Conservation (phyloP, 2,888 invertebrate genomes). For the Exocentrus adspersus region DNA sequence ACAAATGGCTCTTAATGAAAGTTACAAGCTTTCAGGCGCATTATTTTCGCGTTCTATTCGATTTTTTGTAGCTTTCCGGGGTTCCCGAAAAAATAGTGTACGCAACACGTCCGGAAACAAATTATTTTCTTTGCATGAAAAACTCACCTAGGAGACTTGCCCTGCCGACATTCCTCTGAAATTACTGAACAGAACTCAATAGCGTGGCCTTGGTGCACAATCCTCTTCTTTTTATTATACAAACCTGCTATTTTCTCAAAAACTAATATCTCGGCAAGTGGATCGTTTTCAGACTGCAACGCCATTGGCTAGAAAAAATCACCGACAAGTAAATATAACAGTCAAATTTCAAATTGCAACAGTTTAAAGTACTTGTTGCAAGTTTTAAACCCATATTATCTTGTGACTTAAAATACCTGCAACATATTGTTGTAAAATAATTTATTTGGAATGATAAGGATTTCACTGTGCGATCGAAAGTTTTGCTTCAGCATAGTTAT, state of each 20-base stretch:
- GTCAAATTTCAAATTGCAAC: too few relatives aligned
- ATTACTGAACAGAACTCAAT: slow-evolving; percentile 70
- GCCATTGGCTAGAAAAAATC: slow-evolving; percentile 49
- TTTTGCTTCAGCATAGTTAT: slow-evolving; percentile 80
- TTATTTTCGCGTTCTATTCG: too few relatives aligned
- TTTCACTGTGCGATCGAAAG: slow-evolving; percentile 76
- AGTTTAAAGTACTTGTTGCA: too few relatives aligned
- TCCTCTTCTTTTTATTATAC: slow-evolving; percentile 13
- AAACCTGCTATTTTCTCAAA: slow-evolving; percentile 34
- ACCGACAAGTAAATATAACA: too few relatives aligned
- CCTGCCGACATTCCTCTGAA: slow-evolving; percentile 68
- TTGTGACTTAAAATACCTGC: slow-evolving; percentile 59
- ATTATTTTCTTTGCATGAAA: background rate
- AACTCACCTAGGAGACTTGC: slow-evolving; percentile 65
- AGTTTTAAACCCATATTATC: too few relatives aligned
- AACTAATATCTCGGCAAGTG: slow-evolving; percentile 48
- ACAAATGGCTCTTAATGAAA: too few relatives aligned
- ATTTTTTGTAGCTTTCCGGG: too few relatives aligned
- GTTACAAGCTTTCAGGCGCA: too few relatives aligned
- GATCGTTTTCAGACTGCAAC: slow-evolving; percentile 47
- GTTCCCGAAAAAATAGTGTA: too few relatives aligned
- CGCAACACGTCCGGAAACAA: background rate
- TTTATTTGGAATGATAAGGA: slow-evolving; percentile 73
- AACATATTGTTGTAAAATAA: slow-evolving; percentile 78
- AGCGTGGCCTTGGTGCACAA: slow-evolving; percentile 54